phyloP scores from a whole-genome alignment of 1,140 invertebrate species.

The Gryllus bimaculatus region DNA sequence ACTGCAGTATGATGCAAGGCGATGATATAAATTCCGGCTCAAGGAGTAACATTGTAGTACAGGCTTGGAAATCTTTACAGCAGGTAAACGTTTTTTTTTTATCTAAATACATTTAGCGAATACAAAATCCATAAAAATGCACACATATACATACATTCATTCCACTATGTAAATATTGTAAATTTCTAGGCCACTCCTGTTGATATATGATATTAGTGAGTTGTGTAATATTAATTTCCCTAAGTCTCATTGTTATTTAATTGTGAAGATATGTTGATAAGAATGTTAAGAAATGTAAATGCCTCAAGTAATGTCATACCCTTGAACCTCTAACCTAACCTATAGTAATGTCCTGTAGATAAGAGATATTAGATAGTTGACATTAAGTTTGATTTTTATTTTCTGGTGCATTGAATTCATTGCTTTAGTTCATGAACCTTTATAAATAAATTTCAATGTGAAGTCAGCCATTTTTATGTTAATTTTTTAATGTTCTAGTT shows the following conservation, averaged over 20 bases:
- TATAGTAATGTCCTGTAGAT: no score
- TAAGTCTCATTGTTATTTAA: not conserved
- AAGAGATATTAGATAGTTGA: no score
- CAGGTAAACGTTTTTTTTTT: conserved; percentile 14
- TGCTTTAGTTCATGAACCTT: no score
- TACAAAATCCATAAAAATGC: not conserved
- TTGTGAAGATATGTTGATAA: not conserved
- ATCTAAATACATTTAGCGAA: not conserved
- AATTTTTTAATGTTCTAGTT: not conserved
- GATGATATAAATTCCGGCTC: conserved; percentile 16
- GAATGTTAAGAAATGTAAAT: not conserved
- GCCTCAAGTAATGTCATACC: no score
- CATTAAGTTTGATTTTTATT: no score
- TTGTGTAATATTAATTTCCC: not conserved
- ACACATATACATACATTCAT: not conserved
- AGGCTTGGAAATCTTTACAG: conserved; percentile 19
- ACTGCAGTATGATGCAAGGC: conserved; percentile 18
- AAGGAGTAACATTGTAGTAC: conserved; percentile 13
- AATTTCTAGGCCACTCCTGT: not conserved
- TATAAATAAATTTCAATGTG: not conserved
- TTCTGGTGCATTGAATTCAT: no score
- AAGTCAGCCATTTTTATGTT: not conserved
- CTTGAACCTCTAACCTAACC: no score
- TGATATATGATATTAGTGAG: not conserved
- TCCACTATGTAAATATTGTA: not conserved